phyloP scores from a whole-genome alignment of 2,113 vertebrate genomes.

The Corvus hawaiiensis region DNA sequence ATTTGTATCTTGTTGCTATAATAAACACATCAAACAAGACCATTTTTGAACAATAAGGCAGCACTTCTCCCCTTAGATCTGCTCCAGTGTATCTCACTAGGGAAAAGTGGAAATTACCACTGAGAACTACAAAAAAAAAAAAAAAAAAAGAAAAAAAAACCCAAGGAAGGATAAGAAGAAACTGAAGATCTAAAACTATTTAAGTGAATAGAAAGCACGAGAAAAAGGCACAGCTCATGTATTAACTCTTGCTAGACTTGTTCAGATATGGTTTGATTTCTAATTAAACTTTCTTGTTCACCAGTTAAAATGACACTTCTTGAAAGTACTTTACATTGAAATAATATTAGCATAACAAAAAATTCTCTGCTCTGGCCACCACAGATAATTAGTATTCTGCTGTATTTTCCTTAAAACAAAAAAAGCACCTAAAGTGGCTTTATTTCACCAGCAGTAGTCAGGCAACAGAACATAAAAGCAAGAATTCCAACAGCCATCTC shows the following conservation, averaged over 20 bases:
- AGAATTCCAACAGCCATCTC: not conserved
- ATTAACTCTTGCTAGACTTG: not conserved
- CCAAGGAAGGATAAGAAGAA: not conserved
- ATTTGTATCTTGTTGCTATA: not conserved
- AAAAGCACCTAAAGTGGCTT: not conserved
- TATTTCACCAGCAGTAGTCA: not conserved
- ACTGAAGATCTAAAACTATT: not conserved
- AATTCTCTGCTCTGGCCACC: not conserved
- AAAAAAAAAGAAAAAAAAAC: not conserved
- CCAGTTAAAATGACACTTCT: not conserved
- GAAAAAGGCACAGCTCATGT: not conserved
- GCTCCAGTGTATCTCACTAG: too few species aligned
- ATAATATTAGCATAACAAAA: not conserved
- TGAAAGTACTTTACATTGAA: not conserved
- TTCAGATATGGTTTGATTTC: not conserved
- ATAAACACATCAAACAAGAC: not conserved
- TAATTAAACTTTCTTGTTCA: not conserved
- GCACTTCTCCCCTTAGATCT: not conserved
- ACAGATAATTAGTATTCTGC: not conserved
- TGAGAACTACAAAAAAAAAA: not conserved
- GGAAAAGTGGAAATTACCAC: not conserved
- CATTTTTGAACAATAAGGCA: not conserved
- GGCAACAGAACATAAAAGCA: not conserved
- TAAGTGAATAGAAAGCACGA: not conserved
- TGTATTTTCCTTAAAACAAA: not conserved